Base-by-base conservation (phyloP, 2,797 vertebrate genomes). In the Toxotes lorentzi region DNA sequence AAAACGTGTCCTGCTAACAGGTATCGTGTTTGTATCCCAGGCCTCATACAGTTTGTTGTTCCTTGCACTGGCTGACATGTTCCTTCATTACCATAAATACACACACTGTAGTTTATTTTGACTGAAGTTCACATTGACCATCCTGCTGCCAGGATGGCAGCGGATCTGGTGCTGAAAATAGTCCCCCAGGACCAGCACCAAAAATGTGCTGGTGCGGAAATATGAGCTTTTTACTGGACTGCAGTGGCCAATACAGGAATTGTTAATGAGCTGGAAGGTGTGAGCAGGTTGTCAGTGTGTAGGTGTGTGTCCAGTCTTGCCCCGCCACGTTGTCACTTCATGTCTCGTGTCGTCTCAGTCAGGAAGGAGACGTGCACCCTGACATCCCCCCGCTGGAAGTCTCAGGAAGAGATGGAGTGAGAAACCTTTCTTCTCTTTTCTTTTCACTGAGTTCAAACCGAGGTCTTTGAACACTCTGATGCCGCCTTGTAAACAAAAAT, bases 401-500 rank as follows among this genome's bases (percentile, higher is more conserved):
- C 47, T 65, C 54, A 50, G 50, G 41, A 61, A 72, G 51, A 76
- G 51, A 50, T 16, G 23, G 41, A 71, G 63, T 40, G 4, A 14
- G 47, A 48, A 51, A 51, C 21, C 32, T 58, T 65, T 76, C 56
- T 30, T 38, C 1, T 56, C 48, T 16, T 70, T 67, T 76, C 57
- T 47, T 40, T 69, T 70, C 34, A 34, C 65, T 60, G 48, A 66
- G 38, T 76, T 86, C 78, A 74, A 53, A 70, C 73, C 9, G 38
- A 62, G 62, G 17, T 67, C 79, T 88, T 86, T 87, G 78, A 79
- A 78, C 59, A 70, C 34, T 35, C 43, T 0, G 24, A 64, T 23
- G 60, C 70, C 13, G 32, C 70, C 70, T 60, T 70, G 78, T 86
- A 80, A 86, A 90, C 80, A 84, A 63, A 81, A 60, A 32, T 9